Evolutionary conservation across 2,888 invertebrate genomes (phyloP).

Genomic region (Drosophila longiperda): DNA sequence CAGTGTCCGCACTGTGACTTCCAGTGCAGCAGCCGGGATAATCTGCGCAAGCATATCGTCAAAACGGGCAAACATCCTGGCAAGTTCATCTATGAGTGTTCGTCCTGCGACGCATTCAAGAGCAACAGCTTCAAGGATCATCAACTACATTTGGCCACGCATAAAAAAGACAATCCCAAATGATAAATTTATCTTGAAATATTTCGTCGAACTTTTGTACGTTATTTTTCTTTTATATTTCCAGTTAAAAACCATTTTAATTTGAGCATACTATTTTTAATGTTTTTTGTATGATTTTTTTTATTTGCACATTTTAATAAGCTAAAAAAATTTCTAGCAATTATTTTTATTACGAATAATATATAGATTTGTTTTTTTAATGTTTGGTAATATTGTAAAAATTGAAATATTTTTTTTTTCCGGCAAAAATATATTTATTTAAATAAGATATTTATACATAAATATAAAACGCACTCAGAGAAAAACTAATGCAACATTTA

Average conservation of each 20-base stretch:
- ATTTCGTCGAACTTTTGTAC: neutral
- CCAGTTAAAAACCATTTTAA: neutral
- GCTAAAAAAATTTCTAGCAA: neutral
- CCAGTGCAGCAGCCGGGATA: constrained; percentile 92
- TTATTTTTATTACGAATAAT: neutral
- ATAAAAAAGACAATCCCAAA: constrained; percentile 5
- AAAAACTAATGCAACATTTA: too few relatives aligned
- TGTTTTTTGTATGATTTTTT: neutral
- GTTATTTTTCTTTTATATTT: neutral
- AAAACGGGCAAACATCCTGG: constrained; percentile 92
- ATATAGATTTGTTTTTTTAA: neutral
- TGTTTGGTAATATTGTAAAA: neutral
- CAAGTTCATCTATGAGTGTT: constrained; percentile 91
- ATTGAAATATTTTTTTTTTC: neutral
- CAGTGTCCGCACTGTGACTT: constrained; percentile 93
- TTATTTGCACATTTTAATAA: neutral
- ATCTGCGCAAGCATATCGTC: constrained; percentile 94
- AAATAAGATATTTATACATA: neutral
- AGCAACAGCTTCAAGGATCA: constrained; percentile 82
- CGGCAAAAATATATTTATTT: neutral
- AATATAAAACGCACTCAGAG: accelerated
- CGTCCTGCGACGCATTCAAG: constrained; percentile 82
- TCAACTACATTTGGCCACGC: constrained; percentile 69
- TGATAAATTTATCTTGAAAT: neutral
- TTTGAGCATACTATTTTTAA: neutral